Evolutionary conservation across 2,797 vertebrate genomes (phyloP).

Genomic region (Lophius americanus): DNA sequence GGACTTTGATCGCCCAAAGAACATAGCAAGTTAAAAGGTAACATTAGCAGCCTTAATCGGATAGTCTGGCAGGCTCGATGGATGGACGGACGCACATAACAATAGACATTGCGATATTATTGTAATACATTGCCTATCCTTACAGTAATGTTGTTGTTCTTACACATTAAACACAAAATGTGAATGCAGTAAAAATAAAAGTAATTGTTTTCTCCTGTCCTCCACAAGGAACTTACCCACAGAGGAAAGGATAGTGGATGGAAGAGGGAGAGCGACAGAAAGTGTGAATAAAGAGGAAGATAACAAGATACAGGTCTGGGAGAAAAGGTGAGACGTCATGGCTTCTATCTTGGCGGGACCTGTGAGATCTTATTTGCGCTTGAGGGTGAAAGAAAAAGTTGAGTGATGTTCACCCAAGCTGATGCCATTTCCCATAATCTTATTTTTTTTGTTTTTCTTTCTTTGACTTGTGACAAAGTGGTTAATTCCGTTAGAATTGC

Average conservation of each 20-base stretch:
- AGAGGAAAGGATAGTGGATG: conserved; percentile 94
- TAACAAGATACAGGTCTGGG: conserved; percentile 88
- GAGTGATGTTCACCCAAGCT: too few species aligned
- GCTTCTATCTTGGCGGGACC: background rate
- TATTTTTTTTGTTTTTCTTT: conserved; percentile 28
- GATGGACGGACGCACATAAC: too few species aligned
- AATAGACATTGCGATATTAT: too few species aligned
- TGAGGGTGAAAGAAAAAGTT: background rate
- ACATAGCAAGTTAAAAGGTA: too few species aligned
- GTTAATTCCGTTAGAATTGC: conserved; percentile 60
- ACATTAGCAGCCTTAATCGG: too few species aligned
- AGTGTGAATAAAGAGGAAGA: conserved; percentile 91
- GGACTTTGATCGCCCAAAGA: too few species aligned
- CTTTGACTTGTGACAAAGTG: conserved; percentile 43
- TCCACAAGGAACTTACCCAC: conserved; percentile 88
- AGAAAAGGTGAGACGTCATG: conserved; percentile 82
- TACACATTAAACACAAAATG: background rate
- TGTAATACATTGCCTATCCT: too few species aligned
- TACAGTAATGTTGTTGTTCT: background rate
- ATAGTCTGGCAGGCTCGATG: too few species aligned
- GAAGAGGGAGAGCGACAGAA: conserved; percentile 92
- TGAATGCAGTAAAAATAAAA: background rate
- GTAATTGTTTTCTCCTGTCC: conserved; percentile 23
- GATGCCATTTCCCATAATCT: conserved; percentile 12
- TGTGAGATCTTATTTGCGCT: background rate